These are phyloP conservation scores for Osmerus mordax DNA, from an alignment of 2,113 vertebrate species.

Conservation along the genomic window DNA sequence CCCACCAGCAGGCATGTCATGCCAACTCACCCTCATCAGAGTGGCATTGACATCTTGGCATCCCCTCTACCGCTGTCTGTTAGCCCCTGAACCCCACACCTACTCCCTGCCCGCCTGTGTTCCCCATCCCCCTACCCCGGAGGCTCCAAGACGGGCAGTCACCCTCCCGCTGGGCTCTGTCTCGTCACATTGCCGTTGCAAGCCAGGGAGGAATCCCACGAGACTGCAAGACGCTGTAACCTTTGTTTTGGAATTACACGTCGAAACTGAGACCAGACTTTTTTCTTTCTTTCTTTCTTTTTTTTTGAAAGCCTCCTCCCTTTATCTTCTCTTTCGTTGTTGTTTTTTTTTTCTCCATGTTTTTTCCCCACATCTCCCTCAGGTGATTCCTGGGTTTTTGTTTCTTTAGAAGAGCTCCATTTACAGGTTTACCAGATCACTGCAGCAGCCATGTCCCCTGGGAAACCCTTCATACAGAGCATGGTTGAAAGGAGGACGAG, in stretches of 20 bases:
- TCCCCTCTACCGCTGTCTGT: slow-evolving; percentile 24
- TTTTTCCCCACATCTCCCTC: slow-evolving; percentile 1
- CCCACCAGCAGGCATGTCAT: slow-evolving; percentile 23
- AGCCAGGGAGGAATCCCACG: slow-evolving; percentile 5
- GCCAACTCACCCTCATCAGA: slow-evolving; percentile 20
- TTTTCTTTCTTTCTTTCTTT: background rate
- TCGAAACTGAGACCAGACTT: slow-evolving; percentile 14
- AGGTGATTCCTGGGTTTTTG: slow-evolving; percentile 14
- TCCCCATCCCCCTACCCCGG: slow-evolving; percentile 9
- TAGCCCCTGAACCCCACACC: slow-evolving; percentile 12
- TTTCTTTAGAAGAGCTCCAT: slow-evolving; percentile 18
- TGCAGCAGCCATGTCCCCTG: slow-evolving; percentile 11
- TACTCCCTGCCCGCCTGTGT: background rate
- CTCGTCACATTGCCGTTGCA: slow-evolving; percentile 27
- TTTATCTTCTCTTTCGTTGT: background rate
- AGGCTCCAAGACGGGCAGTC: slow-evolving; percentile 10
- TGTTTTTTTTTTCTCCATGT: background rate
- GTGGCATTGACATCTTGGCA: slow-evolving; percentile 26
- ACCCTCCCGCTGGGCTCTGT: slow-evolving; percentile 16
- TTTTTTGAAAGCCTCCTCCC: slow-evolving; percentile 1
- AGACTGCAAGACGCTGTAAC: slow-evolving; percentile 14
- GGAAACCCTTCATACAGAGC: slow-evolving; percentile 18
- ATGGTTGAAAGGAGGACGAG: slow-evolving; percentile 1
- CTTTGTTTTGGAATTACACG: slow-evolving; percentile 25
- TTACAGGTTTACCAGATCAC: slow-evolving; percentile 29